A percentile compares a stretch with the other conserved stretches of the same genome.
Evolutionary conservation across 1,140 invertebrate genomes (phyloP).

Genomic region (Aphelenchoides fujianensis): DNA sequence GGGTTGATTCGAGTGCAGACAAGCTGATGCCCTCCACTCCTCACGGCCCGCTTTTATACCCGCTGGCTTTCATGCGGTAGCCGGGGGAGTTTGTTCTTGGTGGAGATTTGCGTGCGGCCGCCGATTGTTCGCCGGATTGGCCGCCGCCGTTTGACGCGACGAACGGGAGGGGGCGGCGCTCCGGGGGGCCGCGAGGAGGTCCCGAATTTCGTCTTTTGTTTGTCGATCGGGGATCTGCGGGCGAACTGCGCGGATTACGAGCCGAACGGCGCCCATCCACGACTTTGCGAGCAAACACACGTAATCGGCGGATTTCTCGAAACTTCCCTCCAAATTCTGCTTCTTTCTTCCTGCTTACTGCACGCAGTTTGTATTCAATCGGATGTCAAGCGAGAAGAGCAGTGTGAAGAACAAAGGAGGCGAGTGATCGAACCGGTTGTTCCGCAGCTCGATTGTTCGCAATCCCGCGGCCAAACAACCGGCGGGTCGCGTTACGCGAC

Average conservation of each 20-base stretch:
- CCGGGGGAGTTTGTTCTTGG: not conserved
- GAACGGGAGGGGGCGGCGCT: not conserved
- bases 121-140: not conserved
- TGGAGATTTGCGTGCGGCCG: not conserved
- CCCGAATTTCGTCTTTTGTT: not conserved
- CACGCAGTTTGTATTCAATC: too few relatives aligned
- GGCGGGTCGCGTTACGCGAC: too few relatives aligned
- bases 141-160: not conserved
- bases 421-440: too few relatives aligned
- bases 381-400: too few relatives aligned
- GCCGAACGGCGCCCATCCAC: not conserved
- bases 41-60: not conserved
- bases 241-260: not conserved
- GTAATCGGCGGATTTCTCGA: not conserved
- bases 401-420: too few relatives aligned
- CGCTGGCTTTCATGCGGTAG: not conserved
- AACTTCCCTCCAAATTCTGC: not conserved
- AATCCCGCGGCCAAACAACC: too few relatives aligned
- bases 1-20: not conserved
- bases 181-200: too few relatives aligned
- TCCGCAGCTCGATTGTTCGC: too few relatives aligned
- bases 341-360: not conserved
- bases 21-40: not conserved
- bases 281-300: not conserved
- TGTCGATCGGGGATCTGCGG: not conserved